Evolutionary conservation across 2,797 vertebrate genomes (phyloP), one percentile per base, ranked within the genome.

Genomic region (Strix occidentalis): DNA sequence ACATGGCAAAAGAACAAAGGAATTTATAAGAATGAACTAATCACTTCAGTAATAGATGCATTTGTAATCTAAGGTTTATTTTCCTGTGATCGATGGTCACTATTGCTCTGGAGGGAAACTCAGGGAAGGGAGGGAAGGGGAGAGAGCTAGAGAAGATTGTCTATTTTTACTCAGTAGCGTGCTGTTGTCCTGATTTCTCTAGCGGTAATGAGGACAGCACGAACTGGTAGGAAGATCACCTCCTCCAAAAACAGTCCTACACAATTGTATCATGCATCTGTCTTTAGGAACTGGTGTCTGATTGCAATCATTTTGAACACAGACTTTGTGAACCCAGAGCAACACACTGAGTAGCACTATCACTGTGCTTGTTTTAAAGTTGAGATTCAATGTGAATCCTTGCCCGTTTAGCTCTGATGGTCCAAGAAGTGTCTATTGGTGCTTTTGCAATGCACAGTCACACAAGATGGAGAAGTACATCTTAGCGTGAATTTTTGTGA

Each of bases 121-220:
- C 77, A 50, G 72, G 64, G 77, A 91, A 87, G 51, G 43, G 61
- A 93, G 70, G 71, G 69, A 74, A 96, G n/a, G 77, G 94, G 85
- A 93, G 77, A 84, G 69, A 96, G 94, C 51, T 72, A 84, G 95
- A 84, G 90, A 96, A 96, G 94, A 89, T 82, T 83, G 66, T 97
- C 98, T 98, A 98, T 98, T 98, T 98, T 98, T 98, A 97, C 91
- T 96, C 94, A 82, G 96, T 93, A 79, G 93, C 70, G 45, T 94
- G 93, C 95, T 97, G 94, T 95, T 98, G 98, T 97, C 98, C 98
- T 97, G 97, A 97, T 98, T 98, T 98, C 97, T 95, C 80, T 92
- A 80, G 20, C 17, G 16, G 93, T 98, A 98, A 98, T 97, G 97
- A 98, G 98, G 98, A 96, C 98, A 98, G 97, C 82, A 84, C 1